These are phyloP conservation scores for Ovibos moschatus DNA, from an alignment of 2,113 vertebrate species.

Conservation along the genomic window DNA sequence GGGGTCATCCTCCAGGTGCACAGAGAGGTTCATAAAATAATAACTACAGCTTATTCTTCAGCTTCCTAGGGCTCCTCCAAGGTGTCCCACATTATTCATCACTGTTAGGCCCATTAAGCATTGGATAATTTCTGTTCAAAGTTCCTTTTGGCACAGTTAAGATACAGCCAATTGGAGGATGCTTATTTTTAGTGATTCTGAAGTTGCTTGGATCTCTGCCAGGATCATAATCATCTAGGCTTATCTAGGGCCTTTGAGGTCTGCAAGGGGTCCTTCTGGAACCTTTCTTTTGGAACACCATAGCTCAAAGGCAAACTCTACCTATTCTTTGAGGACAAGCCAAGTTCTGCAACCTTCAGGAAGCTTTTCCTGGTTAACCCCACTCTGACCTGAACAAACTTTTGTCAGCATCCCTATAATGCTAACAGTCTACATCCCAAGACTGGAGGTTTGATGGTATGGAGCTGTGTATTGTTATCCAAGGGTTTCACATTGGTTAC, in stretches of 20 bases:
- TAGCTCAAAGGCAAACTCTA: background rate
- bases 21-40: slow-evolving; percentile 3
- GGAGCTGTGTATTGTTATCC: background rate
- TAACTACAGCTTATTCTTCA: background rate
- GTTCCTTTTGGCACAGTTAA: background rate
- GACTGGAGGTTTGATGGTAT: background rate
- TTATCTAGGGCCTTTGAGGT: background rate
- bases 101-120: background rate
- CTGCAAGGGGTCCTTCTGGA: background rate
- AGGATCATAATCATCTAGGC: background rate
- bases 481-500: background rate
- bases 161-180: background rate
- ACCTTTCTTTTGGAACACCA: background rate
- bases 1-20: background rate
- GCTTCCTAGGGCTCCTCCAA: background rate
- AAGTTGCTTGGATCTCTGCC: background rate
- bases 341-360: background rate
- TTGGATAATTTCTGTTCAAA: background rate
- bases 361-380: background rate
- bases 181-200: background rate
- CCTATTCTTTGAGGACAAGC: background rate
- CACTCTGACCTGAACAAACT: background rate
- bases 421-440: background rate
- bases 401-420: background rate
- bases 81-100: background rate